A percentile compares a stretch with the other conserved stretches of the same genome.
Evolutionary conservation across 1,140 invertebrate genomes (phyloP).

Genomic region (Phocides pigmalion): DNA sequence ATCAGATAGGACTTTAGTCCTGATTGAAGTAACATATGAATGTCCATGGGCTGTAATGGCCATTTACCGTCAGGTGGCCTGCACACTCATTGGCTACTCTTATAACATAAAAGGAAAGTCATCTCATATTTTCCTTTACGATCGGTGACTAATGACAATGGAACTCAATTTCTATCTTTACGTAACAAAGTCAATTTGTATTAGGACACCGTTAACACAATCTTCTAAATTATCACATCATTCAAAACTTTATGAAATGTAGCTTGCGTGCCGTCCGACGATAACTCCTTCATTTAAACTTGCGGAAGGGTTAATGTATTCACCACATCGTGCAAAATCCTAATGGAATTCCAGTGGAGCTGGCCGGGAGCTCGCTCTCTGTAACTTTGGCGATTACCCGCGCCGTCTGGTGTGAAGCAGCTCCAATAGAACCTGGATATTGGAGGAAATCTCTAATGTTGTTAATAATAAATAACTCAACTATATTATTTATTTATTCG

Average conservation of each 20-base stretch:
- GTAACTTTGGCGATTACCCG: constrained; percentile 10
- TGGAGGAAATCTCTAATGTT: too few species aligned
- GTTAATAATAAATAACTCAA: too few species aligned
- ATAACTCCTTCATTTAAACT: constrained; percentile 22
- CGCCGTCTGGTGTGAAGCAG: background rate
- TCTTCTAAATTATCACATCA: background rate
- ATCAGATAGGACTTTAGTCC: too few species aligned
- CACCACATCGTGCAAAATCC: constrained; percentile 20
- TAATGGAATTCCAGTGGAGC: constrained; percentile 17
- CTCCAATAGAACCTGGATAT: background rate
- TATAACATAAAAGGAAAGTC: too few species aligned
- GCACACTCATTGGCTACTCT: too few species aligned
- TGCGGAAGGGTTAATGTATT: constrained; percentile 22
- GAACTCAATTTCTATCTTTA: too few species aligned
- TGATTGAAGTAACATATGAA: too few species aligned
- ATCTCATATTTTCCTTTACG: too few species aligned
- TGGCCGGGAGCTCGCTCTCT: background rate
- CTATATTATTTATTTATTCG: too few species aligned
- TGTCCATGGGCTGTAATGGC: too few species aligned
- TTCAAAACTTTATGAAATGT: background rate
- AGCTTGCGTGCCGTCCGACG: background rate
- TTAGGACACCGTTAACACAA: background rate
- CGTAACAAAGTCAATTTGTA: background rate
- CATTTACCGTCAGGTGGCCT: too few species aligned
- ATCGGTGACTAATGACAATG: too few species aligned